phyloP scores from a whole-genome alignment of 2,797 vertebrate genomes.

The Phoebastria nigripes region DNA sequence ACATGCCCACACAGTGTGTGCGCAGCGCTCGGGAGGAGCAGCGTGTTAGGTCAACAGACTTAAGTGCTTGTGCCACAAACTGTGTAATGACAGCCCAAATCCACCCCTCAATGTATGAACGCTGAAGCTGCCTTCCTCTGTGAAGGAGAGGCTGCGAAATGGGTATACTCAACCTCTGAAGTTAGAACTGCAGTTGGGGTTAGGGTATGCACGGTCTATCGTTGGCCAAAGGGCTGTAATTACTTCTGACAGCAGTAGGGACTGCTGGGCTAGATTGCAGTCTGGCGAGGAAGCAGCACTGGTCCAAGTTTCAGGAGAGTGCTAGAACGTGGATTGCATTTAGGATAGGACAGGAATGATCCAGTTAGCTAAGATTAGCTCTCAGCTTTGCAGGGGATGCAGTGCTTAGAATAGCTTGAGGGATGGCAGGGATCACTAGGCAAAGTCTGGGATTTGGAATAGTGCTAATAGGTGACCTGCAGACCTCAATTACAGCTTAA shows the following conservation, averaged over 20 bases:
- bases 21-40: accelerated
- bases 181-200: not conserved
- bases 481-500: not conserved
- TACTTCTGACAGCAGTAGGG: not conserved
- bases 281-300: not conserved
- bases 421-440: not conserved
- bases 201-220: not conserved
- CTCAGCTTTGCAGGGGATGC: not conserved
- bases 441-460: not conserved
- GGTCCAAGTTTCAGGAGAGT: not conserved
- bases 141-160: not conserved
- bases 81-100: not conserved
- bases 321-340: not conserved
- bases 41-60: not conserved
- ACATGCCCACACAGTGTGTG: accelerated
- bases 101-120: not conserved
- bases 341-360: not conserved
- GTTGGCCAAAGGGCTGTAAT: not conserved
- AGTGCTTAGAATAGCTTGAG: not conserved
- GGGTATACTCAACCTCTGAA: not conserved
- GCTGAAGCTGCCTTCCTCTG: not conserved
- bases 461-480: not conserved
- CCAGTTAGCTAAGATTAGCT: not conserved
- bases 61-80: not conserved
- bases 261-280: not conserved